These are phyloP conservation scores for Lepisosteus oculatus DNA, from an alignment of 2,113 vertebrate species.

Conservation along the genomic window DNA sequence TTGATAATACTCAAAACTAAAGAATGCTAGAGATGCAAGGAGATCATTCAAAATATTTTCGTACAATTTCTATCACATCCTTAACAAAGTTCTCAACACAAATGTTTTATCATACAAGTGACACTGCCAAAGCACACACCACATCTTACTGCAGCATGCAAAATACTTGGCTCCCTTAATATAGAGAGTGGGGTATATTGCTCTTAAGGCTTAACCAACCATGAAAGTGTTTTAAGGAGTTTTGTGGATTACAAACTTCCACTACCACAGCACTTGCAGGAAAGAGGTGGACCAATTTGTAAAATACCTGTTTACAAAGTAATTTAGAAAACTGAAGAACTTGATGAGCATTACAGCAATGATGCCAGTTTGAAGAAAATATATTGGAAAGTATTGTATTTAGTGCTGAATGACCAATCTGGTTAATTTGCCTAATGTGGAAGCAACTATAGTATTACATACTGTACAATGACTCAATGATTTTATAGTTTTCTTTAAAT, in stretches of 20 bases:
- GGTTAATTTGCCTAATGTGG: too few relatives aligned
- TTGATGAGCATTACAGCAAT: too few relatives aligned
- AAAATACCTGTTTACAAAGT: too few relatives aligned
- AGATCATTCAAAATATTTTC: not conserved
- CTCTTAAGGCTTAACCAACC: not conserved
- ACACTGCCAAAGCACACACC: slow-evolving; percentile 41
- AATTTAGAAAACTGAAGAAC: too few relatives aligned
- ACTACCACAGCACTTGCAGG: not conserved
- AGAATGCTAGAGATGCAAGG: not conserved
- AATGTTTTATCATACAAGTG: slow-evolving; percentile 31
- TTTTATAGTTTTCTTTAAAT: too few relatives aligned
- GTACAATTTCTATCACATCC: slow-evolving; percentile 3
- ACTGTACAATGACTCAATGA: too few relatives aligned
- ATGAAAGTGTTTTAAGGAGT: not conserved
- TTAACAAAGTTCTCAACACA: slow-evolving; percentile 34
- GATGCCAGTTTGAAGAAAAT: too few relatives aligned
- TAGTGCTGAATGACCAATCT: too few relatives aligned
- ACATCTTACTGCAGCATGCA: slow-evolving; percentile 56
- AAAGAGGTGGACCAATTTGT: too few relatives aligned
- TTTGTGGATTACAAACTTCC: slow-evolving; percentile 22
- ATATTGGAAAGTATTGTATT: too few relatives aligned
- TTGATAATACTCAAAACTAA: not conserved
- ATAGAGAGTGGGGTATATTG: slow-evolving; percentile 14
- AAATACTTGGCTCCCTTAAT: slow-evolving; percentile 26
- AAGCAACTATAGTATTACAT: too few relatives aligned